Evolutionary conservation across 2,797 vertebrate genomes (phyloP).

Genomic region (Parambassis ranga): DNA sequence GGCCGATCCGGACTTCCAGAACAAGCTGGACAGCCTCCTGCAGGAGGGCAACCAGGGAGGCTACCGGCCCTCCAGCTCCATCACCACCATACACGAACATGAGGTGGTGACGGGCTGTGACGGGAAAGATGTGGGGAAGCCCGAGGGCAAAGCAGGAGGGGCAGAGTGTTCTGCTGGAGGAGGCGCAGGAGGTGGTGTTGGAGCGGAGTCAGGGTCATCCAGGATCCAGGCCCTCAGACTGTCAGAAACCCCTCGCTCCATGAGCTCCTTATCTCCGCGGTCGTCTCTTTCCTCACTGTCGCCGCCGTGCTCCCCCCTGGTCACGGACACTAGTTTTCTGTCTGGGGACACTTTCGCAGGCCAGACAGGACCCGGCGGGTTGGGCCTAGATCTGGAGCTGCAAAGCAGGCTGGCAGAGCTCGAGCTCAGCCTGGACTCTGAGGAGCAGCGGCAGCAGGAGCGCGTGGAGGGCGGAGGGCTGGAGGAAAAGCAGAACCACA

Average conservation of each 20-base stretch:
- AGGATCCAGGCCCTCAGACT: slow-evolving; percentile 84
- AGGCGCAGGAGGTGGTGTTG: slow-evolving; percentile 30
- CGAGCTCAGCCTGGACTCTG: slow-evolving; percentile 79
- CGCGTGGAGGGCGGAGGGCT: not conserved
- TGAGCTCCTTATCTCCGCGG: slow-evolving; percentile 92
- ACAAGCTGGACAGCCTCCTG: slow-evolving; percentile 89
- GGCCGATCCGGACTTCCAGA: slow-evolving; percentile 90
- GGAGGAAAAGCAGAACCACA: slow-evolving; percentile 55
- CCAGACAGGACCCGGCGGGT: slow-evolving; percentile 40
- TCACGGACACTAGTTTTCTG: slow-evolving; percentile 83
- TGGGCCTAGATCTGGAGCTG: slow-evolving; percentile 83
- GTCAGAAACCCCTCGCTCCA: slow-evolving; percentile 90
- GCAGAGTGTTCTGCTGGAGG: slow-evolving; percentile 69
- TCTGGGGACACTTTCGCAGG: slow-evolving; percentile 83
- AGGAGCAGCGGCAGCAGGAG: slow-evolving; percentile 54
- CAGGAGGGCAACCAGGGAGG: slow-evolving; percentile 84
- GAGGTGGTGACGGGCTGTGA: slow-evolving; percentile 79
- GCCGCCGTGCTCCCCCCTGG: slow-evolving; percentile 93
- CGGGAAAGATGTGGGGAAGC: not conserved
- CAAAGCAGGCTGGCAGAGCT: slow-evolving; percentile 82
- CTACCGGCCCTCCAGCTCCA: slow-evolving; percentile 91
- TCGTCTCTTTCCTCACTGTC: slow-evolving; percentile 96
- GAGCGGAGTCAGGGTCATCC: slow-evolving; percentile 56
- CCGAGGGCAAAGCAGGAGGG: not conserved
- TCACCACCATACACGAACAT: slow-evolving; percentile 95